Conservation (phyloP, 2,797 vertebrate species). For the Amblyraja radiata region DNA sequence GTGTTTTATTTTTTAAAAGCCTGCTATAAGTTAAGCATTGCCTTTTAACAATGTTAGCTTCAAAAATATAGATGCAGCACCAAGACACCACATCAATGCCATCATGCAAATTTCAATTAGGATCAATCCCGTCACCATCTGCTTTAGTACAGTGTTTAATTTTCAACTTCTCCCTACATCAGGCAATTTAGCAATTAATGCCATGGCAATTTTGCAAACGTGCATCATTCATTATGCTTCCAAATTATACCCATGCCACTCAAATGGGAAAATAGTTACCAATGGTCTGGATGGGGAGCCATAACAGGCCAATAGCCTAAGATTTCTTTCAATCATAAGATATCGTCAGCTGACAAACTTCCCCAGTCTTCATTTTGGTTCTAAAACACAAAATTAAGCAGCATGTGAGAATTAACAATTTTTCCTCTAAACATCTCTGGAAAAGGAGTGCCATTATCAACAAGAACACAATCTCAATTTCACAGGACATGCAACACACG, state of each 20-base stretch:
- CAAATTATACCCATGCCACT: constrained; percentile 75
- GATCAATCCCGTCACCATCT: constrained; percentile 55
- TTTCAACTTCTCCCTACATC: constrained; percentile 46
- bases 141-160: constrained; percentile 43
- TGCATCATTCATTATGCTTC: constrained; percentile 57
- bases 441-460: constrained; percentile 13
- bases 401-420: constrained; percentile 40
- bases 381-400: constrained; percentile 83
- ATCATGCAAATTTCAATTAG: constrained; percentile 59
- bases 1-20: neutral
- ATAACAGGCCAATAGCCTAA: constrained; percentile 60
- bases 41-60: constrained; percentile 27
- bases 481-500: neutral
- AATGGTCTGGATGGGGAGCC: constrained; percentile 60
- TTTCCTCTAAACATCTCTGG: neutral
- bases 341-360: constrained; percentile 87
- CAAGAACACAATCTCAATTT: neutral
- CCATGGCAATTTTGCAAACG: constrained; percentile 58
- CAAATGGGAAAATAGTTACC: constrained; percentile 81
- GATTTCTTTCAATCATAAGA: constrained; percentile 78
- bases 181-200: constrained; percentile 56
- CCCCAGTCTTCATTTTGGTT: constrained; percentile 95
- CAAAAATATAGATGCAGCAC: constrained; percentile 10
- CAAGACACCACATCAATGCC: constrained; percentile 50
- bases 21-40: constrained; percentile 29